Conservation (phyloP, 1,140 invertebrate species). For the Musca vetustissima region DNA sequence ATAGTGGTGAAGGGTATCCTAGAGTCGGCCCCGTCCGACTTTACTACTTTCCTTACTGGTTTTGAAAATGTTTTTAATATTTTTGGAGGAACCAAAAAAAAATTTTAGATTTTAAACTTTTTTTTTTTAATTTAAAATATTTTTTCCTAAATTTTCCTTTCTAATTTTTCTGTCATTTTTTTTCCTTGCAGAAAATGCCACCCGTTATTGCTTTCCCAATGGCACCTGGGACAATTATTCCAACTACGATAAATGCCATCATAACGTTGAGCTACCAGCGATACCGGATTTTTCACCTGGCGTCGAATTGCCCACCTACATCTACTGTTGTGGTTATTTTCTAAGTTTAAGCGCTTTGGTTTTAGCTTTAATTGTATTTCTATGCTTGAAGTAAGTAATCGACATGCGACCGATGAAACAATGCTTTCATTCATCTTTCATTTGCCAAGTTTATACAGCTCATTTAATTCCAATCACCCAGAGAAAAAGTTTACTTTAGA, state of each 20-base stretch:
- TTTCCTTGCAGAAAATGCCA: slow-evolving; percentile 53
- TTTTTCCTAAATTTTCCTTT: not conserved
- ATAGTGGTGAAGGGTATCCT: too few species aligned
- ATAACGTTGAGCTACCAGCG: slow-evolving; percentile 36
- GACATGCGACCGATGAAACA: too few species aligned
- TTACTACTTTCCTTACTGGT: too few species aligned
- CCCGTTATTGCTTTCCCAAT: slow-evolving; percentile 50
- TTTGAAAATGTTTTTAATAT: too few species aligned
- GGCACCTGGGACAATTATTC: slow-evolving; percentile 55
- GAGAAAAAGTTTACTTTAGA: too few species aligned
- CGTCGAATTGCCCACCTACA: slow-evolving; percentile 54
- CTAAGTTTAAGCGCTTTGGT: slow-evolving; percentile 54
- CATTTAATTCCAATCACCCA: too few species aligned
- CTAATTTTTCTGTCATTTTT: not conserved
- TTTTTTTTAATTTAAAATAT: too few species aligned
- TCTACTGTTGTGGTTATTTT: slow-evolving; percentile 56
- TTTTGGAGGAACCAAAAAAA: too few species aligned
- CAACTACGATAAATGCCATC: slow-evolving; percentile 54
- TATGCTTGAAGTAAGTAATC: slow-evolving; percentile 57
- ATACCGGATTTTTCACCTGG: slow-evolving; percentile 47
- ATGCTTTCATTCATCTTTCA: too few species aligned
- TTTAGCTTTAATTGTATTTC: slow-evolving; percentile 56
- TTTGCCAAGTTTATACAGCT: too few species aligned
- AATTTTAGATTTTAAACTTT: too few species aligned
- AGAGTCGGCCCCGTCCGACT: too few species aligned